Evolutionary conservation across 2,113 vertebrate species (phyloP).

Genomic region (Struthidea cinerea): DNA sequence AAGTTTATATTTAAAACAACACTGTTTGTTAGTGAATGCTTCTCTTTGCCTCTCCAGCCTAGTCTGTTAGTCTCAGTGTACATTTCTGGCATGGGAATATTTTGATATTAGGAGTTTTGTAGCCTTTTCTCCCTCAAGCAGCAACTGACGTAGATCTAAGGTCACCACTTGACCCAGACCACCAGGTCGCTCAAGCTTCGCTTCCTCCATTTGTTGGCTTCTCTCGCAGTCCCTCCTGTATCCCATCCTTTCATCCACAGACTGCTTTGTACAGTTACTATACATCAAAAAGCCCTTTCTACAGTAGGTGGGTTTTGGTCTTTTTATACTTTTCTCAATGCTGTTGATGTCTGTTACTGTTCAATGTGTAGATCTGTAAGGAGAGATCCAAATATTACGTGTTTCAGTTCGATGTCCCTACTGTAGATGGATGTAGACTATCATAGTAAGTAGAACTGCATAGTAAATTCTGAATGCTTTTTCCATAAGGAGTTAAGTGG

Average conservation of each 20-base stretch:
- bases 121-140: slow-evolving; percentile 1
- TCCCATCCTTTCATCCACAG: slow-evolving; percentile 32
- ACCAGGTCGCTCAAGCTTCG: slow-evolving; percentile 19
- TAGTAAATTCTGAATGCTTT: slow-evolving; percentile 78
- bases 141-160: slow-evolving; percentile 8
- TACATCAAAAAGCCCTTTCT: slow-evolving; percentile 73
- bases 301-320: slow-evolving; percentile 76
- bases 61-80: slow-evolving; percentile 43
- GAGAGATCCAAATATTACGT: slow-evolving; percentile 66
- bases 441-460: slow-evolving; percentile 71
- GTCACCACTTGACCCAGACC: neutral
- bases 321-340: slow-evolving; percentile 80
- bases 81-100: slow-evolving; percentile 59
- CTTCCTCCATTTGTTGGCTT: slow-evolving; percentile 40
- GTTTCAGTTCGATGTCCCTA: slow-evolving; percentile 75
- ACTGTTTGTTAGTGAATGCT: slow-evolving; percentile 41
- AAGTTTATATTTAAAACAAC: slow-evolving; percentile 50
- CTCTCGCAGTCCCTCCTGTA: slow-evolving; percentile 27
- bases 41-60: slow-evolving; percentile 42
- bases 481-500: slow-evolving; percentile 72
- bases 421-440: slow-evolving; percentile 69
- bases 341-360: slow-evolving; percentile 70
- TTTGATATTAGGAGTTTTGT: slow-evolving; percentile 57
- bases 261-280: slow-evolving; percentile 67
- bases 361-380: slow-evolving; percentile 68